Conservation (phyloP, 1,140 invertebrate species). For the Trichonephila clavata region DNA sequence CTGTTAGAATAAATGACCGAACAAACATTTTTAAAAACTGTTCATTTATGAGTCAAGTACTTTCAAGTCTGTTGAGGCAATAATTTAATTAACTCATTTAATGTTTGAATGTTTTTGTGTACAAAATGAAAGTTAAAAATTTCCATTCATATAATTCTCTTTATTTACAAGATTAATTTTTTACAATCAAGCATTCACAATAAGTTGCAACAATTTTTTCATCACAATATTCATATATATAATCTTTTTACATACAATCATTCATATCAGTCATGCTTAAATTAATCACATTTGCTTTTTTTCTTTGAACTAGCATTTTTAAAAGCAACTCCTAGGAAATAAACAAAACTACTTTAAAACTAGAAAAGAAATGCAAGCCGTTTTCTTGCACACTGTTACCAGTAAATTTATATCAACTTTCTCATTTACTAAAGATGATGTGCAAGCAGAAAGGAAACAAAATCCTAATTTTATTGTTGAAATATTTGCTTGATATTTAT, state of each 20-base stretch:
- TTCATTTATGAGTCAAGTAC: too few species aligned
- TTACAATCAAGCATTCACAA: slow-evolving; percentile 73
- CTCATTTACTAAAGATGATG: too few species aligned
- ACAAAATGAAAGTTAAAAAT: not conserved
- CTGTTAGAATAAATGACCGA: too few species aligned
- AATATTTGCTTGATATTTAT: too few species aligned
- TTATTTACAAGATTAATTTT: slow-evolving; percentile 68
- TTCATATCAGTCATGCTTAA: slow-evolving; percentile 62
- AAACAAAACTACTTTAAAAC: not conserved
- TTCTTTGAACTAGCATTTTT: not conserved
- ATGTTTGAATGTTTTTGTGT: too few species aligned
- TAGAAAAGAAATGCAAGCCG: not conserved
- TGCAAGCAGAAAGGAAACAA: too few species aligned
- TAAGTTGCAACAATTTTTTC: slow-evolving; percentile 54
- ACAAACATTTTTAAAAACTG: too few species aligned
- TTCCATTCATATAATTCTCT: slow-evolving; percentile 32
- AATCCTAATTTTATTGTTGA: too few species aligned
- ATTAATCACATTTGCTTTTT: slow-evolving; percentile 59
- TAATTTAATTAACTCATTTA: too few species aligned
- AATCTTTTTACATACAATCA: slow-evolving; percentile 31
- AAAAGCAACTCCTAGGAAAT: not conserved
- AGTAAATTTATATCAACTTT: not conserved
- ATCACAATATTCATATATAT: slow-evolving; percentile 60
- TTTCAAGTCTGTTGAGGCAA: too few species aligned
- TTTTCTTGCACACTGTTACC: not conserved